Evolutionary conservation across 2,888 invertebrate genomes (phyloP), one percentile per base, ranked within the genome.

Genomic region (Leptodirus hochenwartii): DNA sequence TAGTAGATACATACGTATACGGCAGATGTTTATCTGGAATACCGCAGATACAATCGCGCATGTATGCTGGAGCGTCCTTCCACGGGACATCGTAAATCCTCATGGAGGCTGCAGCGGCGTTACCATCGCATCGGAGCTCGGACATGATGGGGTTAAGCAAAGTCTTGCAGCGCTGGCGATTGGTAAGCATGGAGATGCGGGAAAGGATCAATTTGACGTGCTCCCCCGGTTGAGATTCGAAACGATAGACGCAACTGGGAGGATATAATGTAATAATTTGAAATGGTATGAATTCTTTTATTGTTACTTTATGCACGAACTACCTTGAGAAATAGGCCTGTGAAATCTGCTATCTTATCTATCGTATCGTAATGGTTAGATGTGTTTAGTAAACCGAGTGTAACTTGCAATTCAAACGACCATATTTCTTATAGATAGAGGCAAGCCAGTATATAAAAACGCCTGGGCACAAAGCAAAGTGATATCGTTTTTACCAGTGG

Each of bases 171-270:
- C 54, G 49, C 35, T 45, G 46, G 43, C 44, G 59, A 44, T 44
- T 70, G 63, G 31, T 66, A 62, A 84, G 62, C n/a, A n/a, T n/a
- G n/a, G n/a, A n/a, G n/a, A n/a, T n/a, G 36, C 73, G 72, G 46
- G 73, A 76, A 30, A 87, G 64, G 31, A 75, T 70, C 27, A 88
- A 61, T 36, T 77, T 69, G 27, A 87, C 69, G 27, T 76, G 66
- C 51, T 87, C 84, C 27, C 81, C 81, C 29, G 74, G 71, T 44
- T 77, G 76, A 1, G 77, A 85, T 56, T 85, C 82, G 48, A 87
- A 87, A 26, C 82, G 76, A 54, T 87, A 87, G 25, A 77, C 68
- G 55, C 90, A 90, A 45, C 78, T 79, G 62, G 28, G 61, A 58
- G 25, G 36, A 15, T 26, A 31, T 27, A 16, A 20, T 8, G 20